Evolutionary conservation across 2,113 vertebrate genomes (phyloP), one percentile per base, ranked within the genome.

Genomic region (rat (Rattus norvegicus)): DNA sequence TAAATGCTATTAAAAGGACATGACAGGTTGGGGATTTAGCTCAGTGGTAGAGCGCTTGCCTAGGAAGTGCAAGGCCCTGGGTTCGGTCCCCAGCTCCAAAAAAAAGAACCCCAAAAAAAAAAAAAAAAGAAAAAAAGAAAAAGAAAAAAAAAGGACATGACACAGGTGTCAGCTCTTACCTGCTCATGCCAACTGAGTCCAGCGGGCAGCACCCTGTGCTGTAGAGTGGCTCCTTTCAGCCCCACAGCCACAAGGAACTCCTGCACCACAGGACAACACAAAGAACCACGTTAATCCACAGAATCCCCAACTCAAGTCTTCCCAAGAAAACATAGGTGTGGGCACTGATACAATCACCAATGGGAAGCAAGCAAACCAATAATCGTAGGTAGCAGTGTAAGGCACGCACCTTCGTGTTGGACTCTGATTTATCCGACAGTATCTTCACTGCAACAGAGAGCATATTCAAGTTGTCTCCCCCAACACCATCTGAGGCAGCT

Each of bases 161-260:
- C 1, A n/a, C 24, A 72, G 84, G n/a, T 19, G 49, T 28, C 20
- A 92, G 59, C 39, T 95, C 97, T 97, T 72, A 99, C 99, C 99
- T 99, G 99, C 79, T 99, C 99, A 8, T 99, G 99, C 99, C 99
- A 99, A 96, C 99, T 99, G 96, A 99, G 98, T 77, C 99, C 99
- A 7, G 99, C 98, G 56, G 99, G 99, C 87, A 99, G 99, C 36
- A 99, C 98, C 96, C 99, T 98, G 97, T 99, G 99, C 98, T 99
- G 99, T 11, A 99, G 99, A 11, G 99, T 99, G 63, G 99, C 99
- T 96, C 99, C 99, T 98, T 99, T 99, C 43, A 99, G 98, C 81
- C 99, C 99, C 88, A 99, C 98, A 61, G 99, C 99, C 96, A 99
- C 98, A 90, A 99, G 98, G 97, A 99, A 99, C 91, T 99, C 99